Conservation (phyloP, 2,888 invertebrate genomes). For the Hesperia comma region DNA sequence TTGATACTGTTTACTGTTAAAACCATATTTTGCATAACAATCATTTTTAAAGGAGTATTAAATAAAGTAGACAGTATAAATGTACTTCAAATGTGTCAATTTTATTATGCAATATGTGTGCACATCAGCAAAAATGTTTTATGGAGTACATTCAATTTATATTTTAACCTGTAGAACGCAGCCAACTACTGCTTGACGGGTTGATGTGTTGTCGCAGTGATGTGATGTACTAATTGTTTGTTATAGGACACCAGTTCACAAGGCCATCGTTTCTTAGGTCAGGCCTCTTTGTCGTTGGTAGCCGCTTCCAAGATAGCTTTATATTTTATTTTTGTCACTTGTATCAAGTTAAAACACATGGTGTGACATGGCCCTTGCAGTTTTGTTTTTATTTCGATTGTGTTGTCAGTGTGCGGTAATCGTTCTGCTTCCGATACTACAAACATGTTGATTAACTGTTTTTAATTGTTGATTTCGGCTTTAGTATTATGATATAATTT, state of each 20-base stretch:
- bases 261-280: slow-evolving; percentile 81
- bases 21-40: no score
- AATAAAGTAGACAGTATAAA: no score
- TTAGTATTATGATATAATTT: slow-evolving; percentile 15
- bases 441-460: slow-evolving; percentile 45
- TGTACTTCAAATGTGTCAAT: no score
- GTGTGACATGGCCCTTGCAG: slow-evolving; percentile 60
- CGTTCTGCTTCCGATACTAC: slow-evolving; percentile 45
- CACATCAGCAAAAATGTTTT: no score
- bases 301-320: slow-evolving; percentile 65
- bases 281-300: slow-evolving; percentile 68
- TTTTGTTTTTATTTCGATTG: slow-evolving; percentile 49
- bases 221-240: slow-evolving; percentile 64
- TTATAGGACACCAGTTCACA: slow-evolving; percentile 82
- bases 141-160: no score
- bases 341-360: slow-evolving; percentile 56
- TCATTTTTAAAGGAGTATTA: no score
- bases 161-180: not conserved
- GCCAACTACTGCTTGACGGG: not conserved
- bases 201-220: slow-evolving; percentile 26
- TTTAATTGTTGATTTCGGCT: slow-evolving; percentile 43
- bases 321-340: slow-evolving; percentile 49
- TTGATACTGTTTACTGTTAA: no score
- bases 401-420: slow-evolving; percentile 62
- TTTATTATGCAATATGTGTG: no score